Percentiles rank a stretch among this genome's conserved stretches.
Conservation (phyloP, 2,797 vertebrate genomes). For the Adrianichthys oophorus region DNA sequence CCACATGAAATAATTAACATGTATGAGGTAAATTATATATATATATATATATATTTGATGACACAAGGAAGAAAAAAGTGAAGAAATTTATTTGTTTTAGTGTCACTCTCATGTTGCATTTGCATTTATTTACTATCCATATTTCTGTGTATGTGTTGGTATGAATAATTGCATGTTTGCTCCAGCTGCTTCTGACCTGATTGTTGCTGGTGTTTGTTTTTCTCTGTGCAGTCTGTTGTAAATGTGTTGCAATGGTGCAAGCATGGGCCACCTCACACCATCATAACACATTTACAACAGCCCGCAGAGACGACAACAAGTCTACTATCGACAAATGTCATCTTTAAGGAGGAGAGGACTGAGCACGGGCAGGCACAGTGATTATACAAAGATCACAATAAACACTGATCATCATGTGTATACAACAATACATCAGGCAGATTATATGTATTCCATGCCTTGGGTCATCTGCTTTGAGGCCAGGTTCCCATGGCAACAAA, state of each 20-base stretch:
- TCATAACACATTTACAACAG: no score
- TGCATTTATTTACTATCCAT: background rate
- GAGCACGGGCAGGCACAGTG: conserved; percentile 12
- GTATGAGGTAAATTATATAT: no score
- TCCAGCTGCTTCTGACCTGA: background rate
- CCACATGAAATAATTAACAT: no score
- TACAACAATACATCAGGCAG: conserved; percentile 21
- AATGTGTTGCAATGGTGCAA: background rate
- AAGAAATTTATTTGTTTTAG: background rate
- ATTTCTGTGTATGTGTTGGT: no score
- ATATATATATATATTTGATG: no score
- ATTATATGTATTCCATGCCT: conserved; percentile 48
- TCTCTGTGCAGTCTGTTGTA: background rate
- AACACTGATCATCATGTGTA: conserved; percentile 15
- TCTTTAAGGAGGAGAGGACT: conserved; percentile 23
- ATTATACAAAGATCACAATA: conserved; percentile 49
- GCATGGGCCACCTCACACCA: background rate
- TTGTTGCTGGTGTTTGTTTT: background rate
- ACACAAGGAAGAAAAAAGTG: no score
- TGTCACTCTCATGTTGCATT: background rate
- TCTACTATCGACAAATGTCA: background rate
- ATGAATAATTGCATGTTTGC: no score
- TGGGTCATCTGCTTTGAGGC: conserved; percentile 37
- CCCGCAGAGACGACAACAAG: no score
- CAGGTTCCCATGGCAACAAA: conserved; percentile 45